Conservation (phyloP, 2,888 invertebrate species). For the Cheilosia grossa region DNA sequence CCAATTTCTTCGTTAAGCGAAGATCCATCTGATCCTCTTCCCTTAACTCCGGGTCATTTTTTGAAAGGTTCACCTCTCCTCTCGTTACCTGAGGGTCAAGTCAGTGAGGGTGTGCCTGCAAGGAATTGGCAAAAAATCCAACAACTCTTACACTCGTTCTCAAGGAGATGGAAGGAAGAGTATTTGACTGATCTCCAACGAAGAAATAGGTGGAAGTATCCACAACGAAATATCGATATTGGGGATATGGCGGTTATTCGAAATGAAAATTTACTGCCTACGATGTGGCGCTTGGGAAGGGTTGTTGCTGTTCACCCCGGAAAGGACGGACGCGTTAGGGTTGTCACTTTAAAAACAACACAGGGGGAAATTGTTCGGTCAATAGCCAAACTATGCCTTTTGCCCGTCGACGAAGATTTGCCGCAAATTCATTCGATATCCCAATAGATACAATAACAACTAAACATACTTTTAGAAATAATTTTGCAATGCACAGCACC, state of each 20-base stretch:
- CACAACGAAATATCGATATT: neutral
- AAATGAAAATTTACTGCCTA: conserved; percentile 29
- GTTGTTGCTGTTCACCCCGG: conserved; percentile 14
- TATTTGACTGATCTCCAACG: conserved; percentile 18
- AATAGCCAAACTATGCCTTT: conserved; percentile 23
- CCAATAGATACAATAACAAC: neutral
- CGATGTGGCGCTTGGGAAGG: conserved; percentile 9
- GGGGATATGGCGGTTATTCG: conserved; percentile 13
- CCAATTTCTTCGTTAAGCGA: conserved; percentile 4
- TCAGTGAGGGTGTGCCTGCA: neutral
- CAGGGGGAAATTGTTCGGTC: conserved; percentile 10
- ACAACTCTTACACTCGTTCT: conserved; percentile 11
- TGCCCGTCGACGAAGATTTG: neutral
- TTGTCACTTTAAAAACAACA: conserved; percentile 6
- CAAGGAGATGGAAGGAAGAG: conserved; percentile 21
- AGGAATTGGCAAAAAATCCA: conserved; percentile 19
- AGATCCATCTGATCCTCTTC: conserved; percentile 1
- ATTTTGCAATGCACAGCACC: neutral
- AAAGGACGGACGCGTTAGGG: conserved; percentile 13
- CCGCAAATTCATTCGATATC: neutral
- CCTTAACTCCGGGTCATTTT: conserved; percentile 19
- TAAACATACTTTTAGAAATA: neutral
- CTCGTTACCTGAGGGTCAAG: conserved; percentile 4
- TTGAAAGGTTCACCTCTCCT: conserved; percentile 23
- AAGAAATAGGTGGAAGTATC: conserved; percentile 21